Evolutionary conservation across 1,140 invertebrate species (phyloP).

Genomic region (Zaprionus camerounensis): DNA sequence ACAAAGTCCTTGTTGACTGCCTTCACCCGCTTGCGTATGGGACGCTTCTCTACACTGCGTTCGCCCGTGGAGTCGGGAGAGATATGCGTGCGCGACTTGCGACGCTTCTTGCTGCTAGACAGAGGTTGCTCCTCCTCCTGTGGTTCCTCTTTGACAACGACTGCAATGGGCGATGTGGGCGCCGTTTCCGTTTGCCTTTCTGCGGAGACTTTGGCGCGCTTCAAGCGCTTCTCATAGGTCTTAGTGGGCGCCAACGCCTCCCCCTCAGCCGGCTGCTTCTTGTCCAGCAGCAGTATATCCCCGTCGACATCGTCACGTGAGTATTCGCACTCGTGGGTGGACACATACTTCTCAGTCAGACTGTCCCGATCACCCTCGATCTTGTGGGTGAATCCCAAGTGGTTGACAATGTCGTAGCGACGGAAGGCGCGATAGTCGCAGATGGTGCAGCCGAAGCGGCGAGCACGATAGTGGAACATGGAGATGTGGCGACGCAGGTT

Average conservation of each 20-base stretch:
- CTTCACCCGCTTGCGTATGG: conserved; percentile 87
- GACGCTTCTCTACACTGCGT: conserved; percentile 79
- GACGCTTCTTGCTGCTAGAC: conserved; percentile 56
- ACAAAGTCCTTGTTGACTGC: conserved; percentile 88
- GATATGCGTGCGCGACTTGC: conserved; percentile 65
- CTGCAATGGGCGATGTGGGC: conserved; percentile 28
- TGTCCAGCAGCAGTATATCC: conserved; percentile 73
- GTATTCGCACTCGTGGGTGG: conserved; percentile 75
- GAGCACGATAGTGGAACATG: conserved; percentile 85
- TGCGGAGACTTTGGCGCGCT: conserved; percentile 48
- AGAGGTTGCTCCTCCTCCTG: conserved; percentile 39
- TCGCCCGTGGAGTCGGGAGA: conserved; percentile 61
- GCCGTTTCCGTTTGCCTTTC: conserved; percentile 39
- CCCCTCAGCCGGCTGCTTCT: conserved; percentile 14
- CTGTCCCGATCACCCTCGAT: conserved; percentile 72
- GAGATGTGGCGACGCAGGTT: conserved; percentile 86
- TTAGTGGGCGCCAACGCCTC: conserved; percentile 36
- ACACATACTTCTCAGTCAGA: conserved; percentile 70
- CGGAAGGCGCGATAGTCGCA: conserved; percentile 86
- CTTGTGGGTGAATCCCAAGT: conserved; percentile 85
- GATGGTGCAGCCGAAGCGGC: conserved; percentile 86
- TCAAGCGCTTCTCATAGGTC: conserved; percentile 63
- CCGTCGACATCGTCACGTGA: conserved; percentile 77
- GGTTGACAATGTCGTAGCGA: conserved; percentile 86
- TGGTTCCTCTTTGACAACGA: conserved; percentile 53